Evolutionary conservation across 2,888 invertebrate species (phyloP).

Genomic region (Antitype chi): DNA sequence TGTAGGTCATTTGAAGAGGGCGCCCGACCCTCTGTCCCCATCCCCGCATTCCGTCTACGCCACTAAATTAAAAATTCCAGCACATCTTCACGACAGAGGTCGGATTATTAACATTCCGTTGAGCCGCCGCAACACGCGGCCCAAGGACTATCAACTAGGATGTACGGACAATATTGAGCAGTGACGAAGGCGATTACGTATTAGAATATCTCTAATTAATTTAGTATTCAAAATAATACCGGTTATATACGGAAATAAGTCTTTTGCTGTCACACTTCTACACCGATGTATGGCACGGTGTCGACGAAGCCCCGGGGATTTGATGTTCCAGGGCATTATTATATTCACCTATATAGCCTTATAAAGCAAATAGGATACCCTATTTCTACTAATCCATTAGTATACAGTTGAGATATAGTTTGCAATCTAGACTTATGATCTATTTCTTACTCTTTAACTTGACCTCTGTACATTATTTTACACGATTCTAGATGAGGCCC

Average conservation of each 20-base stretch:
- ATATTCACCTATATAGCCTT: not conserved
- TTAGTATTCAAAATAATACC: not conserved
- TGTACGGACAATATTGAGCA: not conserved
- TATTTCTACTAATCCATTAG: not conserved
- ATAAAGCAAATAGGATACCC: not conserved
- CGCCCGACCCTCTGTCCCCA: not conserved
- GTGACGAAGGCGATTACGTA: not conserved
- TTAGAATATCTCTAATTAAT: not conserved
- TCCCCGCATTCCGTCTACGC: constrained; percentile 43
- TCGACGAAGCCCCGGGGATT: not conserved
- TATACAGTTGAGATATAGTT: too few relatives aligned
- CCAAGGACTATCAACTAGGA: constrained; percentile 2
- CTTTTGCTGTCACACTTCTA: not conserved
- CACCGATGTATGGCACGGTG: not conserved
- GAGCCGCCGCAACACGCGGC: not conserved
- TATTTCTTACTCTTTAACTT: too few relatives aligned
- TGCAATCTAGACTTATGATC: too few relatives aligned
- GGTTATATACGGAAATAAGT: not conserved
- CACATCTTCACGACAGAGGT: constrained; percentile 32
- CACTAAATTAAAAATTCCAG: constrained; percentile 72
- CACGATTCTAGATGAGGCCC: too few relatives aligned
- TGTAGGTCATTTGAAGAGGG: not conserved
- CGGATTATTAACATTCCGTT: constrained; percentile 54
- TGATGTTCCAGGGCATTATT: not conserved
- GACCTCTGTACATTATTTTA: too few relatives aligned